phyloP scores from a whole-genome alignment of 2,888 invertebrate species.

The Oegoconia quadripuncta region DNA sequence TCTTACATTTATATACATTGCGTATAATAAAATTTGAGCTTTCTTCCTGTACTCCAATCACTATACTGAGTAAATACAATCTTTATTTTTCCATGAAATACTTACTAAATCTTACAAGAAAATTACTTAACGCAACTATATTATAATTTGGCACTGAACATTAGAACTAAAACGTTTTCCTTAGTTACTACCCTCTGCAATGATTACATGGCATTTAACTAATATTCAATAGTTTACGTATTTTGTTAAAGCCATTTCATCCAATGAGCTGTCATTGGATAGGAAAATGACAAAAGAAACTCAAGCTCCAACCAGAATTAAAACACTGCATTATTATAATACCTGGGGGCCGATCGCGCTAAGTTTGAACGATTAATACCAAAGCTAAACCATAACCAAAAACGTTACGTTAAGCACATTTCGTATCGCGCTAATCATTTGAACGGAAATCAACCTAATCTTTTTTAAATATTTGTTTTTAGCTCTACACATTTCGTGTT shows the following conservation, averaged over 20 bases:
- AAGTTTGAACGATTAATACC: too few species aligned
- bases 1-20: too few species aligned
- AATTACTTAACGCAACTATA: not conserved
- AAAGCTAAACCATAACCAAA: too few species aligned
- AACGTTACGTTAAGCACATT: too few species aligned
- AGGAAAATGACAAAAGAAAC: not conserved
- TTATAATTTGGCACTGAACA: constrained; percentile 49
- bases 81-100: not conserved
- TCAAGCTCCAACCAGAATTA: too few species aligned
- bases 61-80: not conserved
- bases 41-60: not conserved
- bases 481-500: too few species aligned
- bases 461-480: too few species aligned
- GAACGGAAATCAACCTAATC: too few species aligned
- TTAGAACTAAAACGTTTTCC: constrained; percentile 34
- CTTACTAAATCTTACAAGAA: not conserved
- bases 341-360: too few species aligned
- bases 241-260: constrained; percentile 23
- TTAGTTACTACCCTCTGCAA: constrained; percentile 35
- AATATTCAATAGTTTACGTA: constrained; percentile 57
- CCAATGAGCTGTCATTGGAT: not conserved
- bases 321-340: too few species aligned
- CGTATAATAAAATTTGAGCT: not conserved
- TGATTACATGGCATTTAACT: constrained; percentile 41
- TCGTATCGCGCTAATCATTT: too few species aligned